Base-by-base conservation (phyloP, 2,113 vertebrate species). In the Gallinago undulata region DNA sequence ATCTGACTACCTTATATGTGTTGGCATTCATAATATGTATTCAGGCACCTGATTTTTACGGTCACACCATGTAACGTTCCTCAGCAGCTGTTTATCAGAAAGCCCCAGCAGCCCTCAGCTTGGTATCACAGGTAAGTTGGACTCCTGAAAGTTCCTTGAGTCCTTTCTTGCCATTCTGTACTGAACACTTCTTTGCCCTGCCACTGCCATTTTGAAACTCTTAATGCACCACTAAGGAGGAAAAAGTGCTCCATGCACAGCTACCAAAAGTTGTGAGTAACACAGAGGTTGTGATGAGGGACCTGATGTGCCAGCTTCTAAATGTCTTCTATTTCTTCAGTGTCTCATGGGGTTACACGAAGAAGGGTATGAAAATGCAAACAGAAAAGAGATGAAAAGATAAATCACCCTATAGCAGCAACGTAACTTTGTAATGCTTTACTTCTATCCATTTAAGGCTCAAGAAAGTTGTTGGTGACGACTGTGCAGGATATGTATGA, bases 1-100 rank as follows among this genome's bases (percentile, higher is more conserved):
- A 21, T 60, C 0, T 13, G 79, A 62, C 25, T 43, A 14, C 14
- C 28, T 64, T 24, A 13, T 4, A 28, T 10, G 16, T 73, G 33
- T 0, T 30, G 3, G 8, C 62, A 41, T 23, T 72, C 19, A 19
- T 7, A 4, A 15, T 22, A 39, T 19, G 10, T 43, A 59, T 69
- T 70, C n/a, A 72, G 14, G 25, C 14, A 56, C 25, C 37, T 79
- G 62, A 6, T 62, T 80, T 92, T 84, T 47, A 56, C 19, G 17
- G 30, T 55, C 15, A 7, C 18, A 87, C 51, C 2, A 0, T 0
- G 0, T 18, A 62, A 53, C 27, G 11, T 55, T 56, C 63, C 53
- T 67, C 47, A 48, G 0, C 12, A 30, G 41, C 11, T 21, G 19
- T 68, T 35, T n/a, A 53, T 10, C 35, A 67, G 31, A 67, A 57